phyloP scores from a whole-genome alignment of 2,113 vertebrate genomes.

The Salminus brasiliensis region DNA sequence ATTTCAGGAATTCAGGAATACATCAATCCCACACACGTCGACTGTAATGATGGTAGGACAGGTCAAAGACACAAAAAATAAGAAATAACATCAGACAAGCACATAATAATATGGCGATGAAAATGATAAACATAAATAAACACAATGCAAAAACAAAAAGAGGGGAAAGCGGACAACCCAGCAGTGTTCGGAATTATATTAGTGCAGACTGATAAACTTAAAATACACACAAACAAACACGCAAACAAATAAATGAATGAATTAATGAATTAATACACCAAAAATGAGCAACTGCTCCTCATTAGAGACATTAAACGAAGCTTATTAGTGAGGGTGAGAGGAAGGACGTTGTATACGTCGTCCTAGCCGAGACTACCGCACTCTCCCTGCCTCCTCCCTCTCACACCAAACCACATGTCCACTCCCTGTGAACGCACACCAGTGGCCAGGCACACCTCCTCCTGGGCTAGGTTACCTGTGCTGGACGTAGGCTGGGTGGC shows the following conservation, averaged over 20 bases:
- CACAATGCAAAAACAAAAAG: conserved; percentile 26
- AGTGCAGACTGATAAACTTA: conserved; percentile 41
- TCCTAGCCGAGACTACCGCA: conserved; percentile 40
- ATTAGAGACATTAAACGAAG: conserved; percentile 54
- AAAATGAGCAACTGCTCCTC: too few relatives aligned
- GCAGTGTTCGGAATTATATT: conserved; percentile 31
- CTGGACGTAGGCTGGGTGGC: conserved; percentile 70
- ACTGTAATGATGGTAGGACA: neutral
- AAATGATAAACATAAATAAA: neutral
- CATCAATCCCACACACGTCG: neutral
- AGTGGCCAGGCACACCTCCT: conserved; percentile 47
- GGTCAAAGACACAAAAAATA: neutral
- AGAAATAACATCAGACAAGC: too few relatives aligned
- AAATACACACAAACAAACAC: conserved; percentile 51
- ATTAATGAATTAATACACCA: too few relatives aligned
- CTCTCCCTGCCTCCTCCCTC: neutral
- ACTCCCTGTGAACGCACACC: neutral
- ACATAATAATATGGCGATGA: too few relatives aligned
- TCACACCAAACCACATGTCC: neutral
- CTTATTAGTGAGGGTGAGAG: conserved; percentile 49
- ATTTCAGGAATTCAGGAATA: neutral
- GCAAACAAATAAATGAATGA: conserved; percentile 59
- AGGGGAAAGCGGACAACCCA: conserved; percentile 46
- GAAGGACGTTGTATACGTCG: conserved; percentile 43
- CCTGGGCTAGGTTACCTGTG: conserved; percentile 85